These are phyloP conservation scores for Leptogaster cylindrica DNA, from an alignment of 2,888 invertebrate genomes.

Conservation along the genomic window DNA sequence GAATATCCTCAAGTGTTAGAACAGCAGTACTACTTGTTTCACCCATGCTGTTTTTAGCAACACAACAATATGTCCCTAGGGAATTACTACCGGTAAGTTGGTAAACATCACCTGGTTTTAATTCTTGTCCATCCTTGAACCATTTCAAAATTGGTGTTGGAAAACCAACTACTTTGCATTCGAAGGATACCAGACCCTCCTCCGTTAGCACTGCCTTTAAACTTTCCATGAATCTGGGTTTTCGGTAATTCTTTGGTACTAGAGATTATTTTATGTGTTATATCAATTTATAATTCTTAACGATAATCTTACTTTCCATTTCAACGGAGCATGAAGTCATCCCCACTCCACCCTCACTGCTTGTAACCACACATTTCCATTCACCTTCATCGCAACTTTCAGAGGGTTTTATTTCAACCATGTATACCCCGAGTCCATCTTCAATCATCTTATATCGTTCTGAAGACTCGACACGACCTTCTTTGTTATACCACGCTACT, in stretches of 20 bases:
- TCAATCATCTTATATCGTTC: conserved; percentile 77
- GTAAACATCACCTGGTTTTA: conserved; percentile 91
- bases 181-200: conserved; percentile 90
- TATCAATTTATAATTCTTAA: background rate
- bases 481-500: conserved; percentile 86
- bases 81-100: conserved; percentile 90
- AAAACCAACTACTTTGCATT: conserved; percentile 91
- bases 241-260: conserved; percentile 90
- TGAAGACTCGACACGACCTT: conserved; percentile 74
- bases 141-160: conserved; percentile 86
- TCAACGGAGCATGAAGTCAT: conserved; percentile 76
- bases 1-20: conserved; percentile 87
- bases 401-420: conserved; percentile 75
- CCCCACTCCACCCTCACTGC: conserved; percentile 75
- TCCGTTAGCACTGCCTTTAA: conserved; percentile 88
- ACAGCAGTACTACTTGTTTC: conserved; percentile 86
- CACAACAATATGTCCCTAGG: conserved; percentile 86
- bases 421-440: conserved; percentile 83
- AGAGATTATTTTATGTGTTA: conserved; percentile 49
- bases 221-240: conserved; percentile 89
- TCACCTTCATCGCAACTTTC: conserved; percentile 86
- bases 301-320: conserved; percentile 80
- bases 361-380: conserved; percentile 88
- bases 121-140: conserved; percentile 92
- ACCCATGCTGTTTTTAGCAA: conserved; percentile 90